Evolutionary conservation across 1,140 invertebrate species (phyloP), one percentile per base, ranked within the genome.

Genomic region (Adoxophyes honmai): DNA sequence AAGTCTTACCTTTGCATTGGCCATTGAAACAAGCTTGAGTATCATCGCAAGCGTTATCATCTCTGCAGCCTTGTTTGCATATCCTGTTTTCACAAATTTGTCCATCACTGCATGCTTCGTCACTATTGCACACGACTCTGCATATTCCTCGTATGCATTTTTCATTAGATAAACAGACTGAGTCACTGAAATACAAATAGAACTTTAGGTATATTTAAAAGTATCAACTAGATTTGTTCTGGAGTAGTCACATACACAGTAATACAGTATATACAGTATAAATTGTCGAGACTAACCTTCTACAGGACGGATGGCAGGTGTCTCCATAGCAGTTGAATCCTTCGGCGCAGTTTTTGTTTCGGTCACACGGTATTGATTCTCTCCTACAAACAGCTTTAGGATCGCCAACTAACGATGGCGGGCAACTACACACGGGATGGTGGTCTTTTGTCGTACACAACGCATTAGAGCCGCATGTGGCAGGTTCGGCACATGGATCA

Each of bases 61-160:
- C 95, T 34, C 95, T 91, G 75, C 96, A 97, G 11, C 96, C 96
- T 65, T 94, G 91, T 62, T 96, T 93, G 76, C 96, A 98, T 59
- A 97, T 90, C 62, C 96, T 91, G 66, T 95, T 96, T 75, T 95
- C 93, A 75, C 96, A 98, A 67, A 97, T 96, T 78, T 96, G 94
- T 67, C 95, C 94, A 0, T 91, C 78, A 33, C 91, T 91, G 75
- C 97, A 98, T 53, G 94, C 93, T 34, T 92, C 90, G 75, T 98
- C 96, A 53, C 93, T 95, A 75, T 96, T 97, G 70, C 95, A 97
- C 13, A 97, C 93, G 2, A 93, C 90, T 79, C 95, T 93, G 70
- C 96, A 97, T 13, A 94, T 91, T 34, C 95, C 95, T 34, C 91
- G 90, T 44, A 96, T 92, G 81, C 96, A 97, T 60, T 94, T 92